Evolutionary conservation across 2,888 invertebrate genomes (phyloP), one percentile per base, ranked within the genome.

Genomic region (Drosophila helvetica): DNA sequence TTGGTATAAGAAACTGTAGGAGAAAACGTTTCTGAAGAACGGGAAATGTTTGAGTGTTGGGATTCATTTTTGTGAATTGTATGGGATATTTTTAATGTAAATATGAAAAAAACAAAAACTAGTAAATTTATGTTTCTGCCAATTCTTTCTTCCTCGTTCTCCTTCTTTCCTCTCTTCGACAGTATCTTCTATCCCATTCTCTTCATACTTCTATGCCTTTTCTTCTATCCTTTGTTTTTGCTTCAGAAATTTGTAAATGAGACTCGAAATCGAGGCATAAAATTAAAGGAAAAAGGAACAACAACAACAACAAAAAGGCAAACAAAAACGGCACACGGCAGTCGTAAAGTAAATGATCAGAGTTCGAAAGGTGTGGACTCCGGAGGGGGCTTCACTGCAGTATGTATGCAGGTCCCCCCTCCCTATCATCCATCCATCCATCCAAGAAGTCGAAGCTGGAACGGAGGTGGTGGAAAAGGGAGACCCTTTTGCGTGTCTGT

Each of bases 271-370:
- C 53, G 74, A 54, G 67, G 72, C 65, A 80, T 80, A 74, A 77
- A 80, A 86, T 83, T 82, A 78, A 83, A 65, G 55, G 25, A 25
- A 66, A 47, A 81, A 66, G 56, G 69, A 72, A 65, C 69, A 42
- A 62, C 62, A 63, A 72, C 65, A 18, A 22, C 62, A 63, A 72
- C 65, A 18, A 22, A 22, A 22, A 22, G 22, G 15, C 19, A 45
- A 45, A 38, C 45, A 42, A 73, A 45, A 65, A 65, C 65, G 59
- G 58, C 69, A 61, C 56, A 77, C 57, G 72, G 75, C 77, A 76
- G 74, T 86, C 85, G 83, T 86, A 86, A 86, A 86, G 77, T 81
- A 84, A 81, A 80, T 83, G 76, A 75, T 77, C 80, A 72, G 69
- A 51, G 69, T 67, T 58, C 51, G 45, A 69, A 7, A 10, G 22